Evolutionary conservation across 2,888 invertebrate species (phyloP).

Genomic region (Cybosia mesomella): DNA sequence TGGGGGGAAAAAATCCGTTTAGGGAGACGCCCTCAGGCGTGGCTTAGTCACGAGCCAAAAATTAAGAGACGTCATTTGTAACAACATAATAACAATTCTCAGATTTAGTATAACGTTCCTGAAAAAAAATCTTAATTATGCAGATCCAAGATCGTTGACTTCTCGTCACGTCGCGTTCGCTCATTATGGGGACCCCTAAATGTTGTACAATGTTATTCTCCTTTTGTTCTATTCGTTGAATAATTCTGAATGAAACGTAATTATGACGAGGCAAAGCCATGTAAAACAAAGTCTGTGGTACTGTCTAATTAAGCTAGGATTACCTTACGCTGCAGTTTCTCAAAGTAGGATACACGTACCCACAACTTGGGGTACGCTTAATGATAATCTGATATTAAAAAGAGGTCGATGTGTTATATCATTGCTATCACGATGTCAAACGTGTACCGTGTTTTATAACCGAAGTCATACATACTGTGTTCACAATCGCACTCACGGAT

Average conservation of each 20-base stretch:
- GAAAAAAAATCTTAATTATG: background rate
- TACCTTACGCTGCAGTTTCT: too few relatives aligned
- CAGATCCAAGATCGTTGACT: background rate
- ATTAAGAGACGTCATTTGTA: background rate
- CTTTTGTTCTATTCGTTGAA: background rate
- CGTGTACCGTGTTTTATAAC: too few relatives aligned
- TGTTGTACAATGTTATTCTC: slow-evolving; percentile 9
- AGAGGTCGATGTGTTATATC: too few relatives aligned
- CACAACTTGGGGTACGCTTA: too few relatives aligned
- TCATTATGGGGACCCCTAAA: slow-evolving; percentile 14
- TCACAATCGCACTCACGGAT: too few relatives aligned
- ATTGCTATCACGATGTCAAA: too few relatives aligned
- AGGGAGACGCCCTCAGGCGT: too few relatives aligned
- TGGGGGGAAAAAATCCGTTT: too few relatives aligned
- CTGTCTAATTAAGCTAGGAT: background rate
- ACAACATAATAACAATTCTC: background rate
- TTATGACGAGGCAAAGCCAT: background rate
- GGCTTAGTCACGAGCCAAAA: background rate
- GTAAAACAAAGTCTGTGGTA: background rate
- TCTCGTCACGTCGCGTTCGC: background rate
- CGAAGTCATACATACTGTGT: too few relatives aligned
- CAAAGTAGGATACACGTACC: too few relatives aligned
- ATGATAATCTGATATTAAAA: too few relatives aligned
- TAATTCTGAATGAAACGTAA: background rate
- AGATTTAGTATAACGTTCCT: background rate